Evolutionary conservation across 2,113 vertebrate genomes (phyloP), one percentile per base, ranked within the genome.

Genomic region (Meriones unguiculatus): DNA sequence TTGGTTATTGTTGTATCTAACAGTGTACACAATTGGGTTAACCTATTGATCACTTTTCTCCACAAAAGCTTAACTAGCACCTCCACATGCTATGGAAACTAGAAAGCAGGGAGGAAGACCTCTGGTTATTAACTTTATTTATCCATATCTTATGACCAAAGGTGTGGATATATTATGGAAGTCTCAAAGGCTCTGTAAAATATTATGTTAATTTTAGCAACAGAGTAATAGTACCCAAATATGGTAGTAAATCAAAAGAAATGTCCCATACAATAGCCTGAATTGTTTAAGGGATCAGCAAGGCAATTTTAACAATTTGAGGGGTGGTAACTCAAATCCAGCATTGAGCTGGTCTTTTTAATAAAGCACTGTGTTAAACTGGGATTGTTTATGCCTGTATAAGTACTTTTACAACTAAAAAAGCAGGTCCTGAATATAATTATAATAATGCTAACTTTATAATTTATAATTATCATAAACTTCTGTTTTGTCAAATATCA

Each of bases 401-500:
- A 84, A 67, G 28, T 86, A 20, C 28, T 46, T 65, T 65, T 20
- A 50, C 28, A 67, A 46, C 41, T 41, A 81, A 62, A 18, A 86
- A 95, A 88, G 11, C 3, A 64, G 4, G 5, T 84, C 17, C 91
- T 87, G 7, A 73, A 91, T 75, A 89, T 82, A 65, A 38, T 64
- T 67, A 64, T 14, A 75, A 14, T 70, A 22, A 73, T 87, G 75
- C 15, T 72, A 78, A 50, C 88, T 50, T 32, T 84, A 13, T 91
- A 15, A 67, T 52, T 73, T 87, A 35, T 10, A 84, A 73, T 82
- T 78, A 84, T 90, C 70, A 72, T 93, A 82, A 89, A 38, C 82
- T 54, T 41, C 5, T 95, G 20, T 73, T 93, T 95, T 93, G 7
- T 22, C 72, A n/a, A 87, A 93, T 84, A 70, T 24, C 7, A 69